These are phyloP conservation scores for Hapalemur alaotrensis DNA, from an alignment of 2,797 vertebrate genomes.

Conservation along the genomic window DNA sequence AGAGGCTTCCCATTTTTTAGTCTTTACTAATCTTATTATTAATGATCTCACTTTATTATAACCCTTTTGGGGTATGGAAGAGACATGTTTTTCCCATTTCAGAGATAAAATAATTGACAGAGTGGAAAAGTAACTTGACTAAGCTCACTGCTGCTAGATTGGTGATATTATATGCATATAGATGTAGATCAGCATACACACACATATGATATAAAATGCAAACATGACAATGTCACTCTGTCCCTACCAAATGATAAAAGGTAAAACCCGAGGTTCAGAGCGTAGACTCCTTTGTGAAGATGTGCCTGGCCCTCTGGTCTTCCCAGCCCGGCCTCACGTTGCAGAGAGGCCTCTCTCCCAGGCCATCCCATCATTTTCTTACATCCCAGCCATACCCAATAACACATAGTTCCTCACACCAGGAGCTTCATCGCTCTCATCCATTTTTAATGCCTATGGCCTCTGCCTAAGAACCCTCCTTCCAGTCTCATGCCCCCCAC, in stretches of 20 bases:
- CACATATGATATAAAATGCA: accelerated
- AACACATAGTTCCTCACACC: accelerated
- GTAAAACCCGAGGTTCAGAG: neutral
- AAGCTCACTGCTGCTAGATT: neutral
- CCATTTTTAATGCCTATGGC: neutral
- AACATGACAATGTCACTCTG: neutral
- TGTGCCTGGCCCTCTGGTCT: neutral
- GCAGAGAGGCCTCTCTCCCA: neutral
- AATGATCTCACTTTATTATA: neutral
- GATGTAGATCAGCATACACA: neutral
- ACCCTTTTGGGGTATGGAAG: neutral
- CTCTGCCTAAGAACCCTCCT: too few relatives aligned
- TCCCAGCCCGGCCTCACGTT: too few relatives aligned
- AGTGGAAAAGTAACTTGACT: neutral
- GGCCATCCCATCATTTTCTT: neutral
- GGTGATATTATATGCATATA: neutral
- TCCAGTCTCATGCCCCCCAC: neutral
- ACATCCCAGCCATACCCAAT: neutral
- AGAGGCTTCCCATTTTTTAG: neutral
- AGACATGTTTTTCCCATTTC: neutral
- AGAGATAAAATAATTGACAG: neutral
- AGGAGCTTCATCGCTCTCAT: neutral
- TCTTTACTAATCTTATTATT: neutral
- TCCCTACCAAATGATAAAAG: neutral
- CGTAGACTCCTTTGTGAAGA: neutral